These are phyloP conservation scores for Pseudomyrmex dendroicus DNA, from an alignment of 1,140 invertebrate genomes.

Conservation along the genomic window DNA sequence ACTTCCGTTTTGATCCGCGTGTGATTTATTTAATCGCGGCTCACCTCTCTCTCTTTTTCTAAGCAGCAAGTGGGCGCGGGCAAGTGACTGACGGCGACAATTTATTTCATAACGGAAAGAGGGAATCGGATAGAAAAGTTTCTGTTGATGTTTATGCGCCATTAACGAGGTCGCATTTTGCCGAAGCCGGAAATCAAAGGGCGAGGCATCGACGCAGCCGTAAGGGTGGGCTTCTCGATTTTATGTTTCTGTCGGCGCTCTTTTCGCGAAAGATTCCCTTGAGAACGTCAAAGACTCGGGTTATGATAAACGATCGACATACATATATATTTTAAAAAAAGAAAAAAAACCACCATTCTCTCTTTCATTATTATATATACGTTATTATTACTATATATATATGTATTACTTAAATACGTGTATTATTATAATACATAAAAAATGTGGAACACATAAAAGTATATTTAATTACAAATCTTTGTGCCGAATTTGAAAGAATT, in stretches of 20 bases:
- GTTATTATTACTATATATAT: slow-evolving; percentile 8
- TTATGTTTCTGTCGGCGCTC: slow-evolving; percentile 55
- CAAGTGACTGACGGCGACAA: slow-evolving; percentile 54
- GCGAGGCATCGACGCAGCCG: slow-evolving; percentile 70
- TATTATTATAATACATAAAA: too few species aligned
- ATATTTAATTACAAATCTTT: too few species aligned
- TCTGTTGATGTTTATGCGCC: slow-evolving; percentile 78
- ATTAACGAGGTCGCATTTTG: slow-evolving; percentile 81
- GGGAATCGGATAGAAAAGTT: slow-evolving; percentile 67
- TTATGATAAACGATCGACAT: background rate
- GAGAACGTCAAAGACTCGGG: background rate
- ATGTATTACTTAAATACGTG: too few species aligned
- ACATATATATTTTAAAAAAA: background rate
- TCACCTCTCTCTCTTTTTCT: slow-evolving; percentile 27
- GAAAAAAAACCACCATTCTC: background rate
- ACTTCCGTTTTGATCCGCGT: slow-evolving; percentile 1
- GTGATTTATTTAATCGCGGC: slow-evolving; percentile 55
- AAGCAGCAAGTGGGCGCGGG: slow-evolving; percentile 20
- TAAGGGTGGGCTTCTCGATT: slow-evolving; percentile 45
- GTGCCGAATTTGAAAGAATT: too few species aligned
- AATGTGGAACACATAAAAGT: background rate
- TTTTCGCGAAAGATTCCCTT: background rate
- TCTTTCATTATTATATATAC: background rate
- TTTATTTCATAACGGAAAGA: slow-evolving; percentile 64
- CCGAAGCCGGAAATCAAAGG: slow-evolving; percentile 77